These are phyloP conservation scores for Cancer borealis DNA, from an alignment of 2,888 invertebrate genomes.

Conservation along the genomic window DNA sequence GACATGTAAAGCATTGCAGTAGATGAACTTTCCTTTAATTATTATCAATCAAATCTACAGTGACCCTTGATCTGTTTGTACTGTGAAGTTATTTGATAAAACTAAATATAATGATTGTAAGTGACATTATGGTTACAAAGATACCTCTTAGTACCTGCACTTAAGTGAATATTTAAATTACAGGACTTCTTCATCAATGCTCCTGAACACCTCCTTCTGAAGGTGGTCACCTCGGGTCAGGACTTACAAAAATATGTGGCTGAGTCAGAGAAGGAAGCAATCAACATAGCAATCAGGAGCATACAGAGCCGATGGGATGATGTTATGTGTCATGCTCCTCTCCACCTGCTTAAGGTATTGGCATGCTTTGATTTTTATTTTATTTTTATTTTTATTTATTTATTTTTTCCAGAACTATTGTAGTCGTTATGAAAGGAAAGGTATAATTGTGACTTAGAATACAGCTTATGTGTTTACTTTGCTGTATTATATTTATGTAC, in stretches of 20 bases:
- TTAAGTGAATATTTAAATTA: background rate
- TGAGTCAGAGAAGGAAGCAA: conserved; percentile 83
- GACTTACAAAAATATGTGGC: conserved; percentile 86
- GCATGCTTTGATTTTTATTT: background rate
- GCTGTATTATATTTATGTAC: too few relatives aligned
- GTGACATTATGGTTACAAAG: background rate
- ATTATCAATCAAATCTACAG: background rate
- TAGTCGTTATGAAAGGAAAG: too few relatives aligned
- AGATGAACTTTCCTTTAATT: background rate
- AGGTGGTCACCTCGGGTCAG: conserved; percentile 88
- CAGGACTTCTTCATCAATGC: conserved; percentile 77
- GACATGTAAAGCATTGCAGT: background rate
- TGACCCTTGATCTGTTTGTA: background rate
- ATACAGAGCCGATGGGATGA: conserved; percentile 76
- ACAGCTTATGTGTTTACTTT: too few relatives aligned
- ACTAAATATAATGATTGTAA: background rate
- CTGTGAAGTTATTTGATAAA: background rate
- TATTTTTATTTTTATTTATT: background rate
- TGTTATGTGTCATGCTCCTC: conserved; percentile 79
- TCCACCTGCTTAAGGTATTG: conserved; percentile 79
- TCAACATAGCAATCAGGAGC: conserved; percentile 69
- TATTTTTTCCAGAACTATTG: background rate
- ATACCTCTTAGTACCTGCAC: background rate
- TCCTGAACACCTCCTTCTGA: conserved; percentile 80
- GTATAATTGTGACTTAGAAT: too few relatives aligned